Conservation (phyloP, 2,888 invertebrate genomes). For the Nycteola revayana region DNA sequence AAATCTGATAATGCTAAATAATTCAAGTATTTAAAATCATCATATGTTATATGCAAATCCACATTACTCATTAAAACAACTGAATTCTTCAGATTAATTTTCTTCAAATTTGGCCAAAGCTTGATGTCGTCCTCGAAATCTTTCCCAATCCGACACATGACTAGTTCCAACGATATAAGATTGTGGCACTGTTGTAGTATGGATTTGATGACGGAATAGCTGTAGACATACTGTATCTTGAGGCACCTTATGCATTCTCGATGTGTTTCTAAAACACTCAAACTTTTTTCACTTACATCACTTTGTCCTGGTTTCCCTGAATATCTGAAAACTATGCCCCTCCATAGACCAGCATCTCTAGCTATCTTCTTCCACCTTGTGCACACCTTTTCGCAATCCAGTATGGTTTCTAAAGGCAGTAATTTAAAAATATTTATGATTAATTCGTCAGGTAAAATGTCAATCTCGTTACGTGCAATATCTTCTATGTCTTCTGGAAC, state of each 20-base stretch:
- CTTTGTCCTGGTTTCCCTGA: slow-evolving; percentile 63
- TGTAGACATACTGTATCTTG: slow-evolving; percentile 65
- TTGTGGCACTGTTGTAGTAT: slow-evolving; percentile 57
- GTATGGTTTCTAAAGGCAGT: slow-evolving; percentile 54
- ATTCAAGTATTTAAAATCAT: slow-evolving; percentile 54
- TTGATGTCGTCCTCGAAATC: slow-evolving; percentile 56
- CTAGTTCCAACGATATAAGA: slow-evolving; percentile 59
- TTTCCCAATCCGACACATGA: slow-evolving; percentile 66
- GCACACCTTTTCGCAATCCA: slow-evolving; percentile 61
- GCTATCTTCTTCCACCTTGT: slow-evolving; percentile 59
- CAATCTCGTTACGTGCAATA: slow-evolving; percentile 25
- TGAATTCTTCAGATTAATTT: slow-evolving; percentile 66
- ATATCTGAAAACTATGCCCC: slow-evolving; percentile 51
- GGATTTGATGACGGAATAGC: slow-evolving; percentile 51
- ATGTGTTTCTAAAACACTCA: slow-evolving; percentile 56
- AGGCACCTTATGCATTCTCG: slow-evolving; percentile 51
- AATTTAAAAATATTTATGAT: slow-evolving; percentile 61
- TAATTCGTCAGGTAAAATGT: slow-evolving; percentile 65
- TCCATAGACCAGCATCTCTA: slow-evolving; percentile 59
- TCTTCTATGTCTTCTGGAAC: slow-evolving; percentile 25
- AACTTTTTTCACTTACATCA: slow-evolving; percentile 52
- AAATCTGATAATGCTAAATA: slow-evolving; percentile 65
- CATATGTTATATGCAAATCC: slow-evolving; percentile 54
- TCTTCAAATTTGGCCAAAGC: slow-evolving; percentile 58
- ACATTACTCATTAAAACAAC: slow-evolving; percentile 43